Percentiles rank a stretch among this genome's conserved stretches.
Conservation (phyloP, 2,797 vertebrate genomes). For the Paratrypauchen microcephalus region DNA sequence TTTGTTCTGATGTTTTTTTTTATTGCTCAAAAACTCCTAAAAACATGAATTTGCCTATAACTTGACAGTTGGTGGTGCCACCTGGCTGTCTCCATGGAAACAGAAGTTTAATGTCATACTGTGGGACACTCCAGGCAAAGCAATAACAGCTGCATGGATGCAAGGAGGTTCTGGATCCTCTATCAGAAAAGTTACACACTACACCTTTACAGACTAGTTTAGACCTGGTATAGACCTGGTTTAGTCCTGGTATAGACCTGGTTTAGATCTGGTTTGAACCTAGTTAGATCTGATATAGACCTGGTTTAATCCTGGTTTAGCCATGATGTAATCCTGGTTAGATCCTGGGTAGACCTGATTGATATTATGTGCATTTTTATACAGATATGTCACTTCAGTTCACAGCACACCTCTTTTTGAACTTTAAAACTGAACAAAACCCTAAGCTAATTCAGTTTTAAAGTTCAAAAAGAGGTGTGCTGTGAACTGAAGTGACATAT, state of each 20-base stretch:
- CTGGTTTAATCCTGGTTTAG: neutral
- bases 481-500: neutral
- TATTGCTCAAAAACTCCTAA: too few species aligned
- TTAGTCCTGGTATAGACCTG: too few species aligned
- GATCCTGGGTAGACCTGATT: neutral
- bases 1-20: too few species aligned
- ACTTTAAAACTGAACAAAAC: slow-evolving; percentile 9
- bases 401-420: neutral
- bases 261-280: too few species aligned
- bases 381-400: neutral
- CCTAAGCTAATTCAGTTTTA: slow-evolving; percentile 24
- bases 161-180: neutral
- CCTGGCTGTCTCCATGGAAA: neutral
- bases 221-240: neutral
- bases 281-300: too few species aligned
- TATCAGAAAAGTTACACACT: neutral
- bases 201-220: neutral
- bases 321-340: neutral
- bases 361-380: neutral
- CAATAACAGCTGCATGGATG: neutral
- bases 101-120: neutral
- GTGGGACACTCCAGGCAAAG: neutral
- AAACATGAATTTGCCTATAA: neutral
- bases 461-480: neutral
- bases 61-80: neutral